Conservation (phyloP, 2,888 invertebrate species). For the Geophilus truncorum region DNA sequence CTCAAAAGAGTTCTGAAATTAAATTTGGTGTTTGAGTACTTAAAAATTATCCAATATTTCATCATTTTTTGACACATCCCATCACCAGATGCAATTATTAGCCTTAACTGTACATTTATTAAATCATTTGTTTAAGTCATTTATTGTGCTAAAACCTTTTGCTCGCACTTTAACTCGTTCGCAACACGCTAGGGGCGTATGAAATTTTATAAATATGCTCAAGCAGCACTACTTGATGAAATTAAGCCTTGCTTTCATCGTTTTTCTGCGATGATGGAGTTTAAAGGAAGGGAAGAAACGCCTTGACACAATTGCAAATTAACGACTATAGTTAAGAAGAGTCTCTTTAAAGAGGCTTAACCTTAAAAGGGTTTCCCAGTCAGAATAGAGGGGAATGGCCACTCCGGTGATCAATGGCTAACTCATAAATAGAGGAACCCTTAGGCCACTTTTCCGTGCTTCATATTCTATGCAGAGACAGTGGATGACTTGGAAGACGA, state of each 20-base stretch:
- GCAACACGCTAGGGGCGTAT: background rate
- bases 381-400: background rate
- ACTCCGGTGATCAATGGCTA: slow-evolving; percentile 3
- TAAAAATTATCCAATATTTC: background rate
- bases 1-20: background rate
- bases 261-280: background rate
- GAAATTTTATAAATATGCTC: background rate
- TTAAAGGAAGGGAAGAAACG: background rate
- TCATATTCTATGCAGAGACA: slow-evolving; percentile 1
- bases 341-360: background rate
- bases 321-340: background rate
- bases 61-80: background rate
- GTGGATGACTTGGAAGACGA: background rate
- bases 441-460: background rate
- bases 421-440: background rate
- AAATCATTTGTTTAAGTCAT: background rate
- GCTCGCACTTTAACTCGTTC: background rate
- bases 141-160: background rate
- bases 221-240: background rate
- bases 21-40: background rate
- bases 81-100: background rate
- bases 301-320: background rate
- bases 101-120: background rate
- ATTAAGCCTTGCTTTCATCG: background rate
- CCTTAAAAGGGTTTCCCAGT: background rate